Conservation (phyloP, 2,797 vertebrate species). For the Balearica regulorum region DNA sequence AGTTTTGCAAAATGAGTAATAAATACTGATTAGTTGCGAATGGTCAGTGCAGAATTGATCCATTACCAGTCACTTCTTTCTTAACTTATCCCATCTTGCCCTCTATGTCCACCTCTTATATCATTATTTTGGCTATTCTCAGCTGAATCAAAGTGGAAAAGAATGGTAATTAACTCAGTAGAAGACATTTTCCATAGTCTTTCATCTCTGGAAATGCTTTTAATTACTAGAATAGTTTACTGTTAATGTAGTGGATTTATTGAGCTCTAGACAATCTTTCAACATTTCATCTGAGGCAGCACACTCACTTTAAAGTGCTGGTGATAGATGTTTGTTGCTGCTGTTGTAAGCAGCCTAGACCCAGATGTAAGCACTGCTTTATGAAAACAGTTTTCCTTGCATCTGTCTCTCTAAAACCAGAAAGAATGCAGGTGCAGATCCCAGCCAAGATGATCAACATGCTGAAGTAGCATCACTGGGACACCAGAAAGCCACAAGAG, state of each 20-base stretch:
- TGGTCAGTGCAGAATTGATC: not conserved
- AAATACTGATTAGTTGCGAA: not conserved
- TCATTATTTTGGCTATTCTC: not conserved
- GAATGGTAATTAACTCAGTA: not conserved
- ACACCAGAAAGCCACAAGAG: not conserved
- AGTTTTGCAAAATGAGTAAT: not conserved
- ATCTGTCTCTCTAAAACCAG: not conserved
- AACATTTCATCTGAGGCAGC: not conserved
- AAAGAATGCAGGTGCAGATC: not conserved
- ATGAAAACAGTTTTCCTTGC: not conserved
- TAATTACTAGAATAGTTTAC: not conserved
- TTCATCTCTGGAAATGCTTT: conserved; percentile 8
- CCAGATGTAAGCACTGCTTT: not conserved
- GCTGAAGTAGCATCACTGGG: not conserved
- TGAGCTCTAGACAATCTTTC: not conserved
- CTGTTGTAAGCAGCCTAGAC: not conserved
- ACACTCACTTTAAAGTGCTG: not conserved
- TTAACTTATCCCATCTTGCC: not conserved
- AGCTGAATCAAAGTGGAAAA: not conserved
- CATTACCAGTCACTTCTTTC: not conserved
- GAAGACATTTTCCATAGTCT: not conserved
- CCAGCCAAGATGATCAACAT: not conserved
- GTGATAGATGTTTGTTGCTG: not conserved
- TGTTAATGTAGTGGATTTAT: not conserved
- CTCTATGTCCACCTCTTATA: not conserved